Conservation (phyloP, 2,797 vertebrate species). For the Zalophus californianus region DNA sequence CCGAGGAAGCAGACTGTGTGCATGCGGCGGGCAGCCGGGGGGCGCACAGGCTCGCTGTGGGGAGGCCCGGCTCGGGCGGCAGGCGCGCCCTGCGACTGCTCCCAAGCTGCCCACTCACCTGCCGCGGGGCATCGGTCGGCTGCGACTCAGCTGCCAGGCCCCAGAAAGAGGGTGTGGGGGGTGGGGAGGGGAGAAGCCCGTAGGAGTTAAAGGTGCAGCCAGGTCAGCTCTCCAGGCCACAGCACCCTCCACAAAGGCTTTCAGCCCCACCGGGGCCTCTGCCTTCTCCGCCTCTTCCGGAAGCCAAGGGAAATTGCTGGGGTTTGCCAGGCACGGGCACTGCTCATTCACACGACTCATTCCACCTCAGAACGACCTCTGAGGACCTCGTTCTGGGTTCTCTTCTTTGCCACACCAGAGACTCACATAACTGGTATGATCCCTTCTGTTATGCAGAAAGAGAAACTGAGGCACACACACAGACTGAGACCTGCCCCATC, state of each 20-base stretch:
- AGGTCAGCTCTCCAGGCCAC: constrained; percentile 26
- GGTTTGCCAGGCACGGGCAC: not conserved
- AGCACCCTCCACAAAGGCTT: not conserved
- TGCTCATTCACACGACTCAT: not conserved
- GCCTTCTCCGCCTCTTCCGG: not conserved
- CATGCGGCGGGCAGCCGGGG: not conserved
- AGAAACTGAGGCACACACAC: not conserved
- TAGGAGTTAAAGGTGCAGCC: not conserved
- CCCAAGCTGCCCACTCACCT: constrained; percentile 74
- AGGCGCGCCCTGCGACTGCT: not conserved
- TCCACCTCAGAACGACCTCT: not conserved
- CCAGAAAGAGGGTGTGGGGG: constrained; percentile 31
- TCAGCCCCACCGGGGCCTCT: not conserved
- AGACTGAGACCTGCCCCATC: not conserved
- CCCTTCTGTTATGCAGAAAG: not conserved
- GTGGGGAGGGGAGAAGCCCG: not conserved
- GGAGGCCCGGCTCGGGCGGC: not conserved
- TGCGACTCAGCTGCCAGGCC: not conserved
- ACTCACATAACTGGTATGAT: not conserved
- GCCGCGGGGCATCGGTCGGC: not conserved
- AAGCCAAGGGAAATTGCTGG: not conserved
- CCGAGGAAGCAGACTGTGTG: not conserved
- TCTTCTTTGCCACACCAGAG: not conserved
- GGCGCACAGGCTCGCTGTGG: rapidly evolving
- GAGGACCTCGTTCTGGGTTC: not conserved